phyloP scores from a whole-genome alignment of 2,113 vertebrate species.

The Azemiops feae region DNA sequence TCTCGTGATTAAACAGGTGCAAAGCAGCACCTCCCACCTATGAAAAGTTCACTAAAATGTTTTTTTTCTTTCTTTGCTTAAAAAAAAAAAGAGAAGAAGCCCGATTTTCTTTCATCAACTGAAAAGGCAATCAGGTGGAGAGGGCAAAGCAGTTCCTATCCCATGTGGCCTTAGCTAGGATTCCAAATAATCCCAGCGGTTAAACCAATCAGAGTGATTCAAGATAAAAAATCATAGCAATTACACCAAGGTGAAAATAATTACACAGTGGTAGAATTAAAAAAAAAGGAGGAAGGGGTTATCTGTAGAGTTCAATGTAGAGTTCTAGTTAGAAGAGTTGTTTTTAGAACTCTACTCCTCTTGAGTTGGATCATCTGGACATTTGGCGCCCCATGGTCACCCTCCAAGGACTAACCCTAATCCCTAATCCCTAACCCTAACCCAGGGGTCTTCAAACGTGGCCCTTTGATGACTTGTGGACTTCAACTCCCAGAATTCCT shows the following conservation, averaged over 20 bases:
- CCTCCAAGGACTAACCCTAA: too few relatives aligned
- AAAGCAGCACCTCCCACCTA: not conserved
- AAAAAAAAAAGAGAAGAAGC: not conserved
- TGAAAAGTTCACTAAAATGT: not conserved
- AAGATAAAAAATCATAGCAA: not conserved
- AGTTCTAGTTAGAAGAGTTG: too few relatives aligned
- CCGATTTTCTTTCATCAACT: not conserved
- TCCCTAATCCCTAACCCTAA: too few relatives aligned
- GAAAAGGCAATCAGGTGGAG: not conserved
- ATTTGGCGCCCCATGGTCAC: too few relatives aligned
- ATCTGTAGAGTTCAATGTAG: too few relatives aligned
- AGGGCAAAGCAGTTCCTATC: not conserved
- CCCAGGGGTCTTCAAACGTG: too few relatives aligned
- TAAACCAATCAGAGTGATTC: not conserved
- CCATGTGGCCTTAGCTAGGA: not conserved
- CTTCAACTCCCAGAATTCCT: too few relatives aligned
- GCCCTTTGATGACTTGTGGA: too few relatives aligned
- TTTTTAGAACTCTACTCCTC: too few relatives aligned
- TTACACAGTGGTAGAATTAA: not conserved
- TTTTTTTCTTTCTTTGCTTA: not conserved
- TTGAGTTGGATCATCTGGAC: too few relatives aligned
- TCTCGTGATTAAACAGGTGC: not conserved
- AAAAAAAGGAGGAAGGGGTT: too few relatives aligned
- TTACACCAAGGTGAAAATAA: not conserved
- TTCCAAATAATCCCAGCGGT: not conserved